These are phyloP conservation scores for Zaprionus camerounensis DNA, from an alignment of 1,140 invertebrate genomes.

Conservation along the genomic window DNA sequence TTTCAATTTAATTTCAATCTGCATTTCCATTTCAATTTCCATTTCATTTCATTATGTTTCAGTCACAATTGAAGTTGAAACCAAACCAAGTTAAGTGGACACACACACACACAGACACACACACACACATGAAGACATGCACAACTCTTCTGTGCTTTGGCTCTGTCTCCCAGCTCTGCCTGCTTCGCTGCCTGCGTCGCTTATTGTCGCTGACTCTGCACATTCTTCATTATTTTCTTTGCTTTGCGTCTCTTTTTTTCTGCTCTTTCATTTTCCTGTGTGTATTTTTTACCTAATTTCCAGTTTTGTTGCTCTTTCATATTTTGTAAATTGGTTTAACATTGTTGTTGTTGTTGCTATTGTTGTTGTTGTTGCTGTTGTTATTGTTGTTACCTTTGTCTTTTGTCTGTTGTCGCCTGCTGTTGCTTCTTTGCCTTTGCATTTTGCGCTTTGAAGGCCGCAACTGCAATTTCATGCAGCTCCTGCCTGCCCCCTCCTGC, in stretches of 20 bases:
- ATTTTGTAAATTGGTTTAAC: conserved; percentile 63
- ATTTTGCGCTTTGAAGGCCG: conserved; percentile 48
- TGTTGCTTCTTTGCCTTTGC: conserved; percentile 36
- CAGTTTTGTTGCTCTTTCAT: conserved; percentile 52
- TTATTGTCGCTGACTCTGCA: conserved; percentile 62
- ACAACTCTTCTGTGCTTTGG: conserved; percentile 14
- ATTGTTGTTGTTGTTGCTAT: conserved; percentile 25
- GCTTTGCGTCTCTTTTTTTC: conserved; percentile 27
- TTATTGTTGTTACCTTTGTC: conserved; percentile 8
- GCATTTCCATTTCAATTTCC: conserved; percentile 14
- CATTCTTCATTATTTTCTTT: conserved; percentile 71
- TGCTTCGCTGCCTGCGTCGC: conserved; percentile 2
- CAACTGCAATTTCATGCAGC: conserved; percentile 53
- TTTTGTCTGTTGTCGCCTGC: conserved; percentile 20
- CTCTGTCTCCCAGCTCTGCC: conserved; percentile 4
- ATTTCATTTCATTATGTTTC: conserved; percentile 32
- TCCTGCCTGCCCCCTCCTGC: conserved; percentile 13
- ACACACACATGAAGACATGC: background rate
- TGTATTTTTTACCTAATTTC: conserved; percentile 73
- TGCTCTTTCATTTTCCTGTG: conserved; percentile 36
- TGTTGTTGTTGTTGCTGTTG: conserved; percentile 4
- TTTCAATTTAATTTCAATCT: conserved; percentile 65
- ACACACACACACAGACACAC: conserved; percentile 31
- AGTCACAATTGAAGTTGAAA: conserved; percentile 40
- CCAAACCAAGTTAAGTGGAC: conserved; percentile 62